These are phyloP conservation scores for Leucoma salicis DNA, from an alignment of 2,888 invertebrate genomes.

Conservation along the genomic window DNA sequence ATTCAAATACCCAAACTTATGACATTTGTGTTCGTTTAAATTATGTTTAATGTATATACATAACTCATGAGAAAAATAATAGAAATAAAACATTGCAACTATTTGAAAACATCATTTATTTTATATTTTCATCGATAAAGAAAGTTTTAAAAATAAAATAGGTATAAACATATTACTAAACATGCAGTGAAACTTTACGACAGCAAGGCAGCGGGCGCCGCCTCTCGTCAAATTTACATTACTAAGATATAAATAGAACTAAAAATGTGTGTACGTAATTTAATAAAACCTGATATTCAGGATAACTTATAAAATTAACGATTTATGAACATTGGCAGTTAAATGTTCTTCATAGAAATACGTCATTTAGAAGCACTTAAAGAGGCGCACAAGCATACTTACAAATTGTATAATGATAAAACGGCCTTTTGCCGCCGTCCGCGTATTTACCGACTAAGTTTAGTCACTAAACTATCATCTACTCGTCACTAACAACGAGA, in stretches of 20 bases:
- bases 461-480: slow-evolving; percentile 35
- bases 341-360: slow-evolving; percentile 59
- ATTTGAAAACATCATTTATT: slow-evolving; percentile 82
- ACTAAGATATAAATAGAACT: slow-evolving; percentile 62
- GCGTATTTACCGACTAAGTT: slow-evolving; percentile 22
- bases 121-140: slow-evolving; percentile 78
- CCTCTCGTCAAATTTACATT: slow-evolving; percentile 56
- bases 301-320: slow-evolving; percentile 63
- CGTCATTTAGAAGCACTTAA: slow-evolving; percentile 73
- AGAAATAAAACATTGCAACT: slow-evolving; percentile 34
- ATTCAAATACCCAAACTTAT: too few relatives aligned
- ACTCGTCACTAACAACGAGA: slow-evolving; percentile 59
- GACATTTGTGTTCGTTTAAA: too few relatives aligned
- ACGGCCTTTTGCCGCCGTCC: slow-evolving; percentile 44
- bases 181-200: slow-evolving; percentile 65
- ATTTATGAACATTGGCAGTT: slow-evolving; percentile 78
- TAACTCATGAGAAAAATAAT: too few relatives aligned
- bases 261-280: slow-evolving; percentile 71
- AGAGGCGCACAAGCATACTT: slow-evolving; percentile 75
- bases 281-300: slow-evolving; percentile 62
- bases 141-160: slow-evolving; percentile 78
- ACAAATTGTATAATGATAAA: slow-evolving; percentile 52
- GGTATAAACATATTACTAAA: slow-evolving; percentile 67
- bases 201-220: slow-evolving; percentile 30
- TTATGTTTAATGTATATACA: too few relatives aligned